A percentile compares a stretch with the other conserved stretches of the same genome.
Conservation (phyloP, 2,113 vertebrate species). For the Scolopax mira region DNA sequence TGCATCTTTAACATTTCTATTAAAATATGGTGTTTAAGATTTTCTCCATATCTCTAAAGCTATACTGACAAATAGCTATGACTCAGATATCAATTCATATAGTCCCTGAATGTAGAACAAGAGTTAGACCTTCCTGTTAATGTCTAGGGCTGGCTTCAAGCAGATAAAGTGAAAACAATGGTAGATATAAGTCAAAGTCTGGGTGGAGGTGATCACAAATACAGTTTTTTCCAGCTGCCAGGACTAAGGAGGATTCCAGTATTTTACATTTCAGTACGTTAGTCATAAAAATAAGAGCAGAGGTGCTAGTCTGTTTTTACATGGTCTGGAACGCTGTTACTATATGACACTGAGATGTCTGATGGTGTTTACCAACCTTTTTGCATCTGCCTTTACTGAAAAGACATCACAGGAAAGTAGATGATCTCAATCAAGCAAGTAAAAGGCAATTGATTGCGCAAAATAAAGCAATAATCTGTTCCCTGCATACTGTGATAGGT, state of each 20-base stretch:
- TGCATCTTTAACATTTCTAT: neutral
- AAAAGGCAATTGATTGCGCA: neutral
- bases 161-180: neutral
- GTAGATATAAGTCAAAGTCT: neutral
- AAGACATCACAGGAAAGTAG: neutral
- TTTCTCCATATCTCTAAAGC: neutral
- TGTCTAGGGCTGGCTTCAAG: neutral
- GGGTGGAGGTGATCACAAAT: neutral
- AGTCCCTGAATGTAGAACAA: neutral
- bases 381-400: neutral
- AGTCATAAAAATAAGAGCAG: neutral
- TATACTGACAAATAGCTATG: neutral
- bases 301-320: neutral
- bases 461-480: neutral
- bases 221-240: neutral
- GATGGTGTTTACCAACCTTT: neutral
- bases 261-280: neutral
- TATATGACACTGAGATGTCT: neutral
- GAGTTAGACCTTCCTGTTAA: neutral
- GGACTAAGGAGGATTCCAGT: neutral
- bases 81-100: neutral
- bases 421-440: neutral
- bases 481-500: neutral
- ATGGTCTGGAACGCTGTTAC: neutral
- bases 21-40: neutral